Percentiles rank a stretch among this genome's conserved stretches.
Evolutionary conservation across 2,888 invertebrate species (phyloP).

Genomic region (Camponotus fellah): DNA sequence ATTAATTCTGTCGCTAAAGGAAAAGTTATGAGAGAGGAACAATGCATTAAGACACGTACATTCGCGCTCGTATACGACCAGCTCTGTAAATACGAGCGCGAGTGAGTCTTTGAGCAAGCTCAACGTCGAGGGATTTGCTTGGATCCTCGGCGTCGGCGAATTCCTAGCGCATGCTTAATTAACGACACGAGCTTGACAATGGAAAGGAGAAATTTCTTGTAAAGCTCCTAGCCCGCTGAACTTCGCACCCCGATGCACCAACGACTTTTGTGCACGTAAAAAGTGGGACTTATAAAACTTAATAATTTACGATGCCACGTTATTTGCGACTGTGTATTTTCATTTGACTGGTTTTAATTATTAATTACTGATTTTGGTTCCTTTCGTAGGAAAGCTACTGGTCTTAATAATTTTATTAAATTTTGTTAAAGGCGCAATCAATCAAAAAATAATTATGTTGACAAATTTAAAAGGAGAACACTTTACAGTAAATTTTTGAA

Average conservation of each 20-base stretch:
- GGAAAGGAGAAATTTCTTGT: constrained; percentile 43
- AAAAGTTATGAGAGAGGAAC: constrained; percentile 61
- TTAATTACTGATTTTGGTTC: neutral
- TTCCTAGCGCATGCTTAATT: constrained; percentile 70
- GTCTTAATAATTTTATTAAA: neutral
- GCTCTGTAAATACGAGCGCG: constrained; percentile 60
- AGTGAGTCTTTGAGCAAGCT: constrained; percentile 53
- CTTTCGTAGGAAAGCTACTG: neutral
- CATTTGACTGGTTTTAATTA: neutral
- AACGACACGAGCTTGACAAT: constrained; percentile 66
- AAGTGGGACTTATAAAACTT: constrained; percentile 27
- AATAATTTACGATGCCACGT: constrained; percentile 22
- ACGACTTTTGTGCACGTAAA: constrained; percentile 41
- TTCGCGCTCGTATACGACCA: constrained; percentile 27
- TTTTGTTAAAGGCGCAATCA: neutral
- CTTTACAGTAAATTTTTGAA: neutral
- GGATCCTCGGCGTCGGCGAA: constrained; percentile 48
- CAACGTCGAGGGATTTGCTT: constrained; percentile 44
- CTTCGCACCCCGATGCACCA: constrained; percentile 37
- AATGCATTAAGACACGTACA: constrained; percentile 65
- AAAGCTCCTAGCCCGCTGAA: constrained; percentile 35
- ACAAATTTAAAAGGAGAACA: neutral
- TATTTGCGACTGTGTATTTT: neutral
- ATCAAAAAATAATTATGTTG: neutral
- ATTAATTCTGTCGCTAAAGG: constrained; percentile 52